A percentile compares a stretch with the other conserved stretches of the same genome.
phyloP scores from a whole-genome alignment of 2,888 invertebrate species.

The Perithous albicinctus region DNA sequence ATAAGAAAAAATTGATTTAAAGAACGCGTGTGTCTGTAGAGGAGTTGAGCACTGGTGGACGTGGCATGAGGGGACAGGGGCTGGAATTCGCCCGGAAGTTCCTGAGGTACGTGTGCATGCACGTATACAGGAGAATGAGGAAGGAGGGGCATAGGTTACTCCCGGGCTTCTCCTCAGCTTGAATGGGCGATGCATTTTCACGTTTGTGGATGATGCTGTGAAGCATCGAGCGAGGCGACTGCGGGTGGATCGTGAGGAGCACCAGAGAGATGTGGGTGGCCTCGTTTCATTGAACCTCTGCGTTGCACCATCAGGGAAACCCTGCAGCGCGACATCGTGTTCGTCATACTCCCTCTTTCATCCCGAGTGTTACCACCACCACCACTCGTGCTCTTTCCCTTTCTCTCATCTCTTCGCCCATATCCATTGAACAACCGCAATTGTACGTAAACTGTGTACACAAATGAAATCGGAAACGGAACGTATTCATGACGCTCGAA shows the following conservation, averaged over 20 bases:
- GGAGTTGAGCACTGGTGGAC: background rate
- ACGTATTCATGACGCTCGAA: background rate
- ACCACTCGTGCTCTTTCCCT: background rate
- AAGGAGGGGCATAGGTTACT: slow-evolving; percentile 37
- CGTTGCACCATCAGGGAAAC: slow-evolving; percentile 59
- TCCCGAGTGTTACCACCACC: background rate
- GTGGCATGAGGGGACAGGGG: background rate
- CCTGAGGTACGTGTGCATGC: background rate
- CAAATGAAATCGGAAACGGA: background rate
- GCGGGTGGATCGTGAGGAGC: slow-evolving; percentile 1
- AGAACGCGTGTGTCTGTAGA: background rate
- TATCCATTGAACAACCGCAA: slow-evolving; percentile 6
- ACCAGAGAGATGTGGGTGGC: slow-evolving; percentile 66
- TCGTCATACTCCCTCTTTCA: slow-evolving; percentile 13
- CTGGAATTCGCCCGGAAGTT: slow-evolving; percentile 19
- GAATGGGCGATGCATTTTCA: slow-evolving; percentile 58
- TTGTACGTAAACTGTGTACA: background rate
- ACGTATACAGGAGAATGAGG: slow-evolving; percentile 1
- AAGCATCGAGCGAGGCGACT: slow-evolving; percentile 35
- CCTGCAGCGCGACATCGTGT: slow-evolving; percentile 59
- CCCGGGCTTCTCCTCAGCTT: slow-evolving; percentile 31
- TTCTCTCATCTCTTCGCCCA: background rate
- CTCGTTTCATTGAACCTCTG: slow-evolving; percentile 72
- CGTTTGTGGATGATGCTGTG: slow-evolving; percentile 45
- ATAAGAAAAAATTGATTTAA: slow-evolving; percentile 7